Evolutionary conservation across 2,797 vertebrate species (phyloP).

Genomic region (Phrynocephalus vlangalii): DNA sequence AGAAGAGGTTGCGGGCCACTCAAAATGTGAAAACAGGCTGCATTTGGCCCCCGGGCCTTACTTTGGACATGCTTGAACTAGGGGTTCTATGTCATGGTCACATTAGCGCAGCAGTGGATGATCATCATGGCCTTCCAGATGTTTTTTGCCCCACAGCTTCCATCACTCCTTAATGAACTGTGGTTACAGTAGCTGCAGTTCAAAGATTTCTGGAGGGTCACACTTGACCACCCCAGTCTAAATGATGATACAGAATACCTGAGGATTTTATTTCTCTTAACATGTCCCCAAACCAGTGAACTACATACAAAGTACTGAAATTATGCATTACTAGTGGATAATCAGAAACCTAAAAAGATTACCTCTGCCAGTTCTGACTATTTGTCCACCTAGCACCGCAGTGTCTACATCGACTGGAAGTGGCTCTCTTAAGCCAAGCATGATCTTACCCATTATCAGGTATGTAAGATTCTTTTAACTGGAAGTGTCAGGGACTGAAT

Average conservation of each 20-base stretch:
- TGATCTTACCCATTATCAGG: too few species aligned
- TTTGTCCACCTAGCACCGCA: not conserved
- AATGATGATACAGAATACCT: not conserved
- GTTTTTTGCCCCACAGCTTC: not conserved
- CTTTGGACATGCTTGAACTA: too few species aligned
- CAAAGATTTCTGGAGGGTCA: not conserved
- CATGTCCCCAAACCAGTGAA: not conserved
- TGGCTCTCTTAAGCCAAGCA: not conserved
- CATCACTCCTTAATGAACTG: not conserved
- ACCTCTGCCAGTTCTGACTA: too few species aligned
- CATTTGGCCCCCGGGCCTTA: too few species aligned
- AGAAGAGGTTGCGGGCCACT: too few species aligned
- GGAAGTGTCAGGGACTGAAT: not conserved
- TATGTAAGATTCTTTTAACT: not conserved
- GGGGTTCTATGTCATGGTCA: not conserved
- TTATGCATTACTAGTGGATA: not conserved
- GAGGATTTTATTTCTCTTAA: not conserved
- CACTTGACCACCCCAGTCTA: too few species aligned
- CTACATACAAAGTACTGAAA: not conserved
- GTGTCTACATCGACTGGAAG: not conserved
- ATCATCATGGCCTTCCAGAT: not conserved
- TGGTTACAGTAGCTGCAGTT: not conserved
- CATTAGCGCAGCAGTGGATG: not conserved
- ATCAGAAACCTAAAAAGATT: not conserved
- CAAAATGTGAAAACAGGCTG: too few species aligned